Evolutionary conservation across 1,140 invertebrate species (phyloP), one percentile per base, ranked within the genome.

Genomic region (Trachymyrmex septentrionalis): DNA sequence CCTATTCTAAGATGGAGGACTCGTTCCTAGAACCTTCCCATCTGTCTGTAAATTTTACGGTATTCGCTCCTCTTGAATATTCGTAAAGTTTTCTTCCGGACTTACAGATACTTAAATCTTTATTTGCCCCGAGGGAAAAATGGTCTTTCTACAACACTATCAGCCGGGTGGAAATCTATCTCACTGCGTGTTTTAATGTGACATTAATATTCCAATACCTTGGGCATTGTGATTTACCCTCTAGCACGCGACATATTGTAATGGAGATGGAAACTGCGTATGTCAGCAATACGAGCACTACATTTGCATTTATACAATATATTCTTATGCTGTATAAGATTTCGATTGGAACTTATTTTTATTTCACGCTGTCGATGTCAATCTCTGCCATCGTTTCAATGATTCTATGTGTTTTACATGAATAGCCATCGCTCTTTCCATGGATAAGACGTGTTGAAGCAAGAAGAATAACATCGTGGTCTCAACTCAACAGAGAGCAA

Each of bases 61-160:
- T 34, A 24, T 73, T 73, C 59, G 67, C 61, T 82, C 78, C 87
- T 73, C 63, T 75, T 48, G 71, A 53, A 81, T 86, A 64, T 80
- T 66, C 53, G 57, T 86, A 72, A 63, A 77, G 27, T 81, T 67
- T 73, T 38, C 67, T 48, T 48, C 64, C 50, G 76, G 76, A 86
- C 66, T 81, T 81, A 81, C 66, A 66, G 77, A 81, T 82, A 72
- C 77, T 81, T 72, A 81, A 81, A 81, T 81, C 63, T 71, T 86
- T 71, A 67, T 86, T 71, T 86, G 38, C 48, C 19, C 34, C 55
- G 44, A 7, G 69, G 10, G 44, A 73, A 57, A 71, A 84, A 67
- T 61, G 50, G 16, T 71, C 34, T 73, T 48, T 30, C 69, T 48
- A 57, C 80, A 48, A 75, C 38, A 61, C 57, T 50, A 84, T 84